These are phyloP conservation scores for Polydrusus tereticollis DNA, from an alignment of 2,888 invertebrate species.

Conservation along the genomic window DNA sequence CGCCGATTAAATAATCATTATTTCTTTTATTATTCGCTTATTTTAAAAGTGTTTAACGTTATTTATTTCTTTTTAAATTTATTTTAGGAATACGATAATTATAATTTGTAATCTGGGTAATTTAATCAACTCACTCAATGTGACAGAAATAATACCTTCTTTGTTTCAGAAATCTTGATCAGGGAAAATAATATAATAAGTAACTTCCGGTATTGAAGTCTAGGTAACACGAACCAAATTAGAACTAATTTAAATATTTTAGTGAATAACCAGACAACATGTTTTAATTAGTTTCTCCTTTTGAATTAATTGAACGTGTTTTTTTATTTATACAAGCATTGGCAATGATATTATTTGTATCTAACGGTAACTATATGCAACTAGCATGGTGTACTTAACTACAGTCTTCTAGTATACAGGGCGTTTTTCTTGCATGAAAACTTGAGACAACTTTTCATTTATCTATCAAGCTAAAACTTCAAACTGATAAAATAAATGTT, in stretches of 20 bases:
- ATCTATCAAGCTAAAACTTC: too few species aligned
- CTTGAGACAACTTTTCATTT: too few species aligned
- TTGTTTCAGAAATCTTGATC: constrained; percentile 28
- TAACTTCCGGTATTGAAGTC: not conserved
- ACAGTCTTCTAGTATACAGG: too few species aligned
- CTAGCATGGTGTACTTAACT: too few species aligned
- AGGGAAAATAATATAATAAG: constrained; percentile 5
- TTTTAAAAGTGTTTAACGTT: too few species aligned
- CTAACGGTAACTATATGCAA: too few species aligned
- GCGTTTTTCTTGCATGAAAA: too few species aligned
- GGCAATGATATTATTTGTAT: too few species aligned
- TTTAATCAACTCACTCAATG: constrained; percentile 32
- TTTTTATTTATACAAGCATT: too few species aligned
- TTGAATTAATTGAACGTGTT: not conserved
- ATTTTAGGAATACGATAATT: not conserved
- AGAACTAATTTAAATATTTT: not conserved
- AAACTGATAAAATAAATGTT: too few species aligned
- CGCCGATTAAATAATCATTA: too few species aligned
- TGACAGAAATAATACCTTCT: constrained; percentile 30
- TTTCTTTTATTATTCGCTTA: too few species aligned
- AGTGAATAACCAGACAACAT: not conserved
- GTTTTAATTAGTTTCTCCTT: not conserved
- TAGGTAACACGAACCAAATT: not conserved
- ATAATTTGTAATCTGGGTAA: constrained; percentile 19
- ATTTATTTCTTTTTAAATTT: not conserved